Evolutionary conservation across 2,113 vertebrate species (phyloP).

Genomic region (Cariama cristata): DNA sequence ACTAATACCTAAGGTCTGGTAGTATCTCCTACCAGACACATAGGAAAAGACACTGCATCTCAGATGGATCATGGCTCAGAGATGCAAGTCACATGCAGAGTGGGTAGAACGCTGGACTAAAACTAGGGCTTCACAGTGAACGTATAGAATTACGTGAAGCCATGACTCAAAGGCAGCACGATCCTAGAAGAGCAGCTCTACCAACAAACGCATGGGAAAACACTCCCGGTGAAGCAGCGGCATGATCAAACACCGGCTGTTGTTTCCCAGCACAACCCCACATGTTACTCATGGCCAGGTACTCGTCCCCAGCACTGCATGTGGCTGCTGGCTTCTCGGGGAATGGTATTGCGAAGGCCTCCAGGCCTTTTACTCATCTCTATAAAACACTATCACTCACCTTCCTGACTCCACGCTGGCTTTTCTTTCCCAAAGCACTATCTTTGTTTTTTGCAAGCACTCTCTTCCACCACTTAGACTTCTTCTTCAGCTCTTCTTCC

Average conservation of each 20-base stretch:
- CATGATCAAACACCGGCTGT: accelerated
- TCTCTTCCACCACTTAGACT: constrained; percentile 70
- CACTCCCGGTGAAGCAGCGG: not conserved
- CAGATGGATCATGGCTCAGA: not conserved
- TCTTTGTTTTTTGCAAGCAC: constrained; percentile 70
- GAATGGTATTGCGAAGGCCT: accelerated
- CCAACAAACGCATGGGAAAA: not conserved
- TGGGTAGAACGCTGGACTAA: not conserved
- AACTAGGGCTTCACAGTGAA: not conserved
- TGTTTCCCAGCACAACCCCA: not conserved
- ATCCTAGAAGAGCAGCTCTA: not conserved
- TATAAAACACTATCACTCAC: constrained; percentile 29
- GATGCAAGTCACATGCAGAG: not conserved
- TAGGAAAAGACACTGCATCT: not conserved
- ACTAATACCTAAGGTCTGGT: not conserved
- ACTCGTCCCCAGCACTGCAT: accelerated
- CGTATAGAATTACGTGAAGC: not conserved
- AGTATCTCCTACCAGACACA: not conserved
- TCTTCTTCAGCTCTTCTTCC: constrained; percentile 81
- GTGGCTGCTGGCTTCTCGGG: no score
- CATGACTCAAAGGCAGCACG: not conserved
- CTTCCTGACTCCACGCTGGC: constrained; percentile 58
- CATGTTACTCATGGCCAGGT: accelerated
- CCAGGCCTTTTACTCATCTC: not conserved
- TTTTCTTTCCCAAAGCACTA: constrained; percentile 56